phyloP scores from a whole-genome alignment of 2,888 invertebrate genomes.

The Cenopis cana region DNA sequence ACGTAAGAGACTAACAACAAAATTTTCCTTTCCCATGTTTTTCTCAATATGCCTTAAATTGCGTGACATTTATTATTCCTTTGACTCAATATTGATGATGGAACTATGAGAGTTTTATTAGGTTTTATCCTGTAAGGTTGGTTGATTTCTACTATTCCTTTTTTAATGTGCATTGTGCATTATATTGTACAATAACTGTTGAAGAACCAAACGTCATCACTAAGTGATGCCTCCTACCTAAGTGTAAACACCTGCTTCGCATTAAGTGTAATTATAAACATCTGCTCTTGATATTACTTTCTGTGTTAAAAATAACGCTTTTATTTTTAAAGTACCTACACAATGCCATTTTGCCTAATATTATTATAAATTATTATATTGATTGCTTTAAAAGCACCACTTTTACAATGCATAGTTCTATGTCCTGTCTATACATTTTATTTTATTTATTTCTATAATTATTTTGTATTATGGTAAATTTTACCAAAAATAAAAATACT shows the following conservation, averaged over 20 bases:
- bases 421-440: conserved; percentile 84
- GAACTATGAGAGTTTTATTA: not conserved
- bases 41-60: conserved; percentile 55
- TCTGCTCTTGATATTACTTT: conserved; percentile 83
- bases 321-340: conserved; percentile 80
- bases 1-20: conserved; percentile 73
- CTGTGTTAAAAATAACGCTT: conserved; percentile 81
- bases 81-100: conserved; percentile 46
- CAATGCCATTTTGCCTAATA: conserved; percentile 85
- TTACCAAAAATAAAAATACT: conserved; percentile 85
- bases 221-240: conserved; percentile 71
- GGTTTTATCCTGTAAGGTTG: conserved; percentile 46
- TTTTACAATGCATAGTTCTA: conserved; percentile 85
- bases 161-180: conserved; percentile 71
- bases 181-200: conserved; percentile 60
- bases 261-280: conserved; percentile 69
- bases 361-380: conserved; percentile 84
- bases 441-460: conserved; percentile 85
- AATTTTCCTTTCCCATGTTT: conserved; percentile 60
- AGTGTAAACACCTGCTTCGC: conserved; percentile 60
- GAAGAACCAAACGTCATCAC: conserved; percentile 78
- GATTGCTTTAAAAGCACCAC: conserved; percentile 85
- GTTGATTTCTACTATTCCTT: conserved; percentile 54
- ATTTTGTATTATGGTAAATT: conserved; percentile 85
- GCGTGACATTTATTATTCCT: conserved; percentile 49